Base-by-base conservation (phyloP, 2,888 invertebrate genomes). In the Catocala fraxini region DNA sequence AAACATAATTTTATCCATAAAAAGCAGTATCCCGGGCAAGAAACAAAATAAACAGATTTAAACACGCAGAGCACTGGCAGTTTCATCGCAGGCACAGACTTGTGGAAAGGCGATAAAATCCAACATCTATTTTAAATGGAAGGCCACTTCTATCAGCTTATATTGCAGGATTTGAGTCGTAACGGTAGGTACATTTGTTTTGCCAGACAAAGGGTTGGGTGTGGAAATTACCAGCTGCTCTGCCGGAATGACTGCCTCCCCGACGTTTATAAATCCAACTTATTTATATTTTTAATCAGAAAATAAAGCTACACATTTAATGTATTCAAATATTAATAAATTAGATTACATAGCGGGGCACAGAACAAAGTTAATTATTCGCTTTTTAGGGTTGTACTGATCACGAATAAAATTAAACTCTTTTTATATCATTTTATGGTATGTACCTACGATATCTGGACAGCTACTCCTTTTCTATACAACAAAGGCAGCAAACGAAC, bases 151-250 rank as follows among this genome's bases (percentile, higher is more conserved):
- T 39, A 43, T 51, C 10, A 35, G 55, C 33, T 58, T 51, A 58
- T 46, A 51, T 34, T 43, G 43, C 12, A 11, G n/a, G 43, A 43
- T 43, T 43, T n/a, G 7, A 9, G 35, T 39, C 35, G 35, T 39
- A 39, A 6, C 35, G 25, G 25, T 25, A 25, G 25, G 25, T 15
- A 15, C 33, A 25, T 59, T 39, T 59, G 47, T 52, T 47, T 52
- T 41, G 51, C 34, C 13, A 56, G 47, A 56, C 48, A 68, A 68
- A 72, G 63, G 59, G 70, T 68, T 65, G 45, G 45, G 47, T 65
- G 77, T 56, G 77, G 73, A 73, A 15, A 49, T 47, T 39, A 63
- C 47, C 73, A 76, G 65, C 59, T 73, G 73, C 13, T 25, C n/a
- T 47, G 25, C 25, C 25, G 25, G 47, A 60, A 9, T 4, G 42